phyloP scores from a whole-genome alignment of 1,140 invertebrate species.

The Anagrus nilaparvatae region DNA sequence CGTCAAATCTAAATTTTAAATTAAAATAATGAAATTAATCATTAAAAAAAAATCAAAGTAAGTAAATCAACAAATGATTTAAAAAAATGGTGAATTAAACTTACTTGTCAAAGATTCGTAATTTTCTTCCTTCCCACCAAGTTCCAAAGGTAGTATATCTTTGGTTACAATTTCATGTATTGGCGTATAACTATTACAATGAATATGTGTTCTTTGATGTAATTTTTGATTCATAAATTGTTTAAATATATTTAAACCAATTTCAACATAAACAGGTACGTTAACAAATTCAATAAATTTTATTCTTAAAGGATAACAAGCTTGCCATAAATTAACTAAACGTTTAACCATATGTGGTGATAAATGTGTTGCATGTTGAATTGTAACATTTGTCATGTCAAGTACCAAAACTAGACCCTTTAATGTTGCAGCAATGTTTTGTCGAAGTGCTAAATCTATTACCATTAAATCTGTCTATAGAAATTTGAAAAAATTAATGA shows the following conservation, averaged over 20 bases:
- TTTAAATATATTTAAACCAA: slow-evolving; percentile 57
- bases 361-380: slow-evolving; percentile 51
- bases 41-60: too few species aligned
- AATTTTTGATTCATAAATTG: slow-evolving; percentile 63
- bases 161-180: slow-evolving; percentile 38
- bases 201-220: slow-evolving; percentile 45
- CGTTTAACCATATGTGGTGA: slow-evolving; percentile 46
- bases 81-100: too few species aligned
- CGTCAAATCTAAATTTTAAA: too few species aligned
- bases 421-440: slow-evolving; percentile 44
- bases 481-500: too few species aligned
- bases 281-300: slow-evolving; percentile 62
- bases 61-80: too few species aligned
- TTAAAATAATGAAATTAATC: too few species aligned
- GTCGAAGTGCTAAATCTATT: slow-evolving; percentile 43
- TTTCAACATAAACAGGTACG: slow-evolving; percentile 55
- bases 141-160: slow-evolving; percentile 47
- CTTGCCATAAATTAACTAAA: slow-evolving; percentile 55
- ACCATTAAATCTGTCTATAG: slow-evolving; percentile 48
- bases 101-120: slow-evolving; percentile 30
- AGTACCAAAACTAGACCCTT: slow-evolving; percentile 50
- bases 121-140: slow-evolving; percentile 46
- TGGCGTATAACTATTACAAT: slow-evolving; percentile 32
- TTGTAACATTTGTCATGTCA: slow-evolving; percentile 46
- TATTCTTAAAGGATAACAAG: slow-evolving; percentile 59